Percentiles rank a stretch among this genome's conserved stretches.
These are phyloP conservation scores for Sus scrofa DNA, from an alignment of 2,113 vertebrate genomes.

Conservation along the genomic window T2T-Sscrofa CM000818.6:12326001-12326500, in stretches of 20 bases:
- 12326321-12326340: not conserved
- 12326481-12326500: not conserved
- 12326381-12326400: not conserved
- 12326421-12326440: not conserved
- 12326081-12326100: too few species aligned
- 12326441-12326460: not conserved
- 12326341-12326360: slow-evolving; percentile 26
- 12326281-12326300: not conserved
- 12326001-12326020: too few species aligned
- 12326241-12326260: not conserved
- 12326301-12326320: slow-evolving; percentile 34
- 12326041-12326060: too few species aligned
- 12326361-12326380: slow-evolving; percentile 36
- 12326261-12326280: not conserved
- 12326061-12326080: too few species aligned
- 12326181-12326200: too few species aligned
- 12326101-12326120: too few species aligned
- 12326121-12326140: too few species aligned
- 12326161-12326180: too few species aligned
- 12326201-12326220: too few species aligned
- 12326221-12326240: too few species aligned
- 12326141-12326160: too few species aligned
- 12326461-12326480: not conserved
- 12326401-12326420: not conserved
- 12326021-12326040: too few species aligned